phyloP scores from a whole-genome alignment of 2,888 invertebrate genomes.

The Luperina nickerlii region DNA sequence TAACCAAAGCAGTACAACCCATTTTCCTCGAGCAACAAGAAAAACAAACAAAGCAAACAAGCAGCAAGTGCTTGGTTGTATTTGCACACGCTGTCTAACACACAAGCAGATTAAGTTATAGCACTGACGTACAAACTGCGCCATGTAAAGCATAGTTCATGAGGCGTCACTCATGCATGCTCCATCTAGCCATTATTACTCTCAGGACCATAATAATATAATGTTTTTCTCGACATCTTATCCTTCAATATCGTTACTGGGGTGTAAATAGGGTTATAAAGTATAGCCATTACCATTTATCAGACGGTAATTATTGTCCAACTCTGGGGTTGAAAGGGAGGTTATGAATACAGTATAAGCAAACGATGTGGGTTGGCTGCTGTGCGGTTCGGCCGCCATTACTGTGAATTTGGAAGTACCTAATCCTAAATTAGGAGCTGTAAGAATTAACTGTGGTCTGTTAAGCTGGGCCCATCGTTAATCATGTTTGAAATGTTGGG shows the following conservation, averaged over 20 bases:
- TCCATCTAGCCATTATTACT: constrained; percentile 30
- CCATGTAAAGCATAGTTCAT: neutral
- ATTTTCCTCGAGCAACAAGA: neutral
- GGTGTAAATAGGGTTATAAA: constrained; percentile 60
- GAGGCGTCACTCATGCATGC: neutral
- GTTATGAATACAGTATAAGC: constrained; percentile 61
- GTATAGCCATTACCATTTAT: constrained; percentile 56
- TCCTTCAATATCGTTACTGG: constrained; percentile 58
- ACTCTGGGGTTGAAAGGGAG: constrained; percentile 42
- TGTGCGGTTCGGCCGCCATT: constrained; percentile 42
- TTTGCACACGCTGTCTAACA: neutral
- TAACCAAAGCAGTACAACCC: neutral
- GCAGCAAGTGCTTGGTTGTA: too few relatives aligned
- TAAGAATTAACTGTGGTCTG: constrained; percentile 40
- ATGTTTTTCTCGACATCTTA: constrained; percentile 48
- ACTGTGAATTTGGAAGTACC: constrained; percentile 44
- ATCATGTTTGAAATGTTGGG: constrained; percentile 20
- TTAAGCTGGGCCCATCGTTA: constrained; percentile 4
- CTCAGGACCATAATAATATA: constrained; percentile 46
- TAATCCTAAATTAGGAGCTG: constrained; percentile 51
- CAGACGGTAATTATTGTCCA: constrained; percentile 60
- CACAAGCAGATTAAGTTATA: neutral
- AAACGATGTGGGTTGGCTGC: constrained; percentile 34
- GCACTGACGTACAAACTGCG: neutral
- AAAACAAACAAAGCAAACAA: too few relatives aligned